A percentile compares a stretch with the other conserved stretches of the same genome.
Conservation (phyloP, 92 coral and sea anemone species). For the Porites lobata region DNA sequence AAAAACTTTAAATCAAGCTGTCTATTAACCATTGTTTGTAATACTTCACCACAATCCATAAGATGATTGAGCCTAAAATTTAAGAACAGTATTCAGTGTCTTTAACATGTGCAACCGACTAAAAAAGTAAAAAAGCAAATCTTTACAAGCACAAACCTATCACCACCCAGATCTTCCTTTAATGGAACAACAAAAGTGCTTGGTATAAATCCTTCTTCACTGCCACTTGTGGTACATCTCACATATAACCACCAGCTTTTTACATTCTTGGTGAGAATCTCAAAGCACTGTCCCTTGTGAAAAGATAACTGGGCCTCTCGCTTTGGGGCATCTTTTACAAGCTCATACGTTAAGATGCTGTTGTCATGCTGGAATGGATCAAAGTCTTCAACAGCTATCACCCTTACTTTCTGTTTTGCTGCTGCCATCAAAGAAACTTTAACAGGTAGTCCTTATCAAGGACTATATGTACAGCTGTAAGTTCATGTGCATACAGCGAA, state of each 20-base stretch:
- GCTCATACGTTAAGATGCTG: constrained; percentile 63
- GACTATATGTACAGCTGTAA: too few species aligned
- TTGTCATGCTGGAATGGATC: constrained; percentile 68
- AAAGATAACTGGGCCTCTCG: constrained; percentile 71
- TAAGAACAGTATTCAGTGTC: background rate
- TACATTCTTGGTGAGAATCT: constrained; percentile 68
- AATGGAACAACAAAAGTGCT: constrained; percentile 79
- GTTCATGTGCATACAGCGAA: too few species aligned
- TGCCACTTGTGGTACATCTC: constrained; percentile 51
- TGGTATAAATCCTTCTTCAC: constrained; percentile 83
- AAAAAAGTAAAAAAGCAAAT: too few species aligned
- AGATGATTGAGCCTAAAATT: constrained; percentile 57
- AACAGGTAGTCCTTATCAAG: background rate
- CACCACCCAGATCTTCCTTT: constrained; percentile 61
- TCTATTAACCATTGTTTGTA: constrained; percentile 37
- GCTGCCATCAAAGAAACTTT: constrained; percentile 12
- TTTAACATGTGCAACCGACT: background rate
- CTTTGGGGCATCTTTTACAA: constrained; percentile 61
- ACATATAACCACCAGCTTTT: constrained; percentile 89
- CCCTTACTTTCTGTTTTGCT: constrained; percentile 27
- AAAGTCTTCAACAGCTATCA: constrained; percentile 79
- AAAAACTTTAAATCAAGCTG: constrained; percentile 52
- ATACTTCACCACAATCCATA: constrained; percentile 51
- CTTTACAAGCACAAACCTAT: constrained; percentile 73
- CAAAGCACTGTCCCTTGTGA: constrained; percentile 80